Evolutionary conservation across 2,113 vertebrate species (phyloP).

Genomic region (Tragelaphus strepsiceros): DNA sequence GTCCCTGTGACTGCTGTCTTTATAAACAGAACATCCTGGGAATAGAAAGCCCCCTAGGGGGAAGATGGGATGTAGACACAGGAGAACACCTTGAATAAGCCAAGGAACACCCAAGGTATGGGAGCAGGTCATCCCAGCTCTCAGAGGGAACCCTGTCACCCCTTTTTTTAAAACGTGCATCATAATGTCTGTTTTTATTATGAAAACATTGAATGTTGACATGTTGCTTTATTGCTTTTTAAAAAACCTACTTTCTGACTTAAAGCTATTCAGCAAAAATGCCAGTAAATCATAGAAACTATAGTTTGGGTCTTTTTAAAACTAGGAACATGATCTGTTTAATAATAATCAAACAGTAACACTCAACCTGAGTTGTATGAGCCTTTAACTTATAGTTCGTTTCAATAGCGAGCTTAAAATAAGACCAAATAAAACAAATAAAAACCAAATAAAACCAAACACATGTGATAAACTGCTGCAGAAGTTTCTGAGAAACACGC

Average conservation of each 20-base stretch:
- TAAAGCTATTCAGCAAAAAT: conserved; percentile 77
- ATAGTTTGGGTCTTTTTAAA: conserved; percentile 63
- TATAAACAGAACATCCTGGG: not conserved
- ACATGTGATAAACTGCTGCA: not conserved
- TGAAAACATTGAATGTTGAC: conserved; percentile 69
- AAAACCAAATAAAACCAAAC: conserved; percentile 1
- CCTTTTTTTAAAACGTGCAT: not conserved
- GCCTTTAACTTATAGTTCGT: not conserved
- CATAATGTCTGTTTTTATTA: conserved; percentile 76
- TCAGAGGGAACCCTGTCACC: not conserved
- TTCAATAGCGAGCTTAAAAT: conserved; percentile 29
- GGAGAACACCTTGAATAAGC: not conserved
- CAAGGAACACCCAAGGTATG: not conserved
- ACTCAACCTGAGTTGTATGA: conserved; percentile 24
- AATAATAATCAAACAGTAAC: conserved; percentile 55
- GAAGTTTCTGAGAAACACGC: not conserved
- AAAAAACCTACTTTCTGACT: conserved; percentile 75
- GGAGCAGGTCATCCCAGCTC: too few species aligned
- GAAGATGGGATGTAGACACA: not conserved
- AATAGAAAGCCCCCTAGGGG: not conserved
- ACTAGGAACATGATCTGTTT: conserved; percentile 56
- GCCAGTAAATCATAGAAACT: conserved; percentile 83
- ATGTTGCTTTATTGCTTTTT: conserved; percentile 68
- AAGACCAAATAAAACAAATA: not conserved
- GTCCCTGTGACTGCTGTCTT: not conserved